These are phyloP conservation scores for Tarsius wallacei DNA, from an alignment of 2,797 vertebrate species.

Conservation along the genomic window DNA sequence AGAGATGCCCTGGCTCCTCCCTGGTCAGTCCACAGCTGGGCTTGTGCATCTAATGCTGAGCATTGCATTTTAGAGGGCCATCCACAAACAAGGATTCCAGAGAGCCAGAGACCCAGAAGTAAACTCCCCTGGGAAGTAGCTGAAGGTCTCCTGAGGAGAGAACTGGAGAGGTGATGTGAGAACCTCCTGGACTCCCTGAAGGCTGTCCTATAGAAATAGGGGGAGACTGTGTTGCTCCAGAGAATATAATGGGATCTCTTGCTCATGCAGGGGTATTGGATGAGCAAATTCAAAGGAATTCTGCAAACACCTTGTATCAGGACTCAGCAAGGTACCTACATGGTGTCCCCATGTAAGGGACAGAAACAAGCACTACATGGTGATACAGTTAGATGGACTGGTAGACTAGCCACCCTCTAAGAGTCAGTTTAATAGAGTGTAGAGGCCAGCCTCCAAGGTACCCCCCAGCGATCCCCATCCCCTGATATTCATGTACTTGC, in stretches of 20 bases:
- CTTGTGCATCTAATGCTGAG: not conserved
- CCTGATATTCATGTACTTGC: not conserved
- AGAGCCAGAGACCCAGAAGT: not conserved
- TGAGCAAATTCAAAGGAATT: not conserved
- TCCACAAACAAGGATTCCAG: not conserved
- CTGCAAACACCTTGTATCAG: not conserved
- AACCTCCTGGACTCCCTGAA: not conserved
- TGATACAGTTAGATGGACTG: not conserved
- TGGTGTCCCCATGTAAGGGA: not conserved
- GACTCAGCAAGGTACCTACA: not conserved
- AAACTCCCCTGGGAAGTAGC: not conserved
- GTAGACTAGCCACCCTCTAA: not conserved
- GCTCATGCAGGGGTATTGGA: not conserved
- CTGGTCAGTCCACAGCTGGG: not conserved
- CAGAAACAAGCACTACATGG: not conserved
- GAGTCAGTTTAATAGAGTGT: not conserved
- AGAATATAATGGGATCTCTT: not conserved
- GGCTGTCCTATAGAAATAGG: not conserved
- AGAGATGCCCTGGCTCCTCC: too few relatives aligned
- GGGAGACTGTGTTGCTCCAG: not conserved
- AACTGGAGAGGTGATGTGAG: not conserved
- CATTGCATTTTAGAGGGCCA: not conserved
- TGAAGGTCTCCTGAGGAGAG: not conserved
- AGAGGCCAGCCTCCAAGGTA: not conserved
- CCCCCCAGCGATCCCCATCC: not conserved